These are phyloP conservation scores for Serripes groenlandicus DNA, from an alignment of 2,888 invertebrate species.

Conservation along the genomic window DNA sequence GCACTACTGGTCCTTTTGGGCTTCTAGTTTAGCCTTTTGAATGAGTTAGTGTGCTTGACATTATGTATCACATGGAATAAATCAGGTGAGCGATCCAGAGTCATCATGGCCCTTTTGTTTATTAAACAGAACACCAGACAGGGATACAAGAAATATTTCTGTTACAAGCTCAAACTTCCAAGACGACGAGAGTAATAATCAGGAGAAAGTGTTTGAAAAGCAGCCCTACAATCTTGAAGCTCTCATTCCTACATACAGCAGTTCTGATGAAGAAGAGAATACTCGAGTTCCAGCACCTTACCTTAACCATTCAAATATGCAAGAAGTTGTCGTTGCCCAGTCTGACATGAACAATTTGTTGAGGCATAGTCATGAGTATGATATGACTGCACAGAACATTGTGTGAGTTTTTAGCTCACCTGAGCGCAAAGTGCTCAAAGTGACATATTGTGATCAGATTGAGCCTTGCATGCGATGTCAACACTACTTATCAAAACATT, in stretches of 20 bases:
- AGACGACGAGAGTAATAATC: slow-evolving; percentile 79
- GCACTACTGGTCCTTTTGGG: no score
- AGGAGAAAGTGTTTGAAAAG: slow-evolving; percentile 80
- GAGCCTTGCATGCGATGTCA: no score
- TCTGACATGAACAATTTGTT: slow-evolving; percentile 24
- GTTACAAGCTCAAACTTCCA: slow-evolving; percentile 77
- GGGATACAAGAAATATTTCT: slow-evolving; percentile 25
- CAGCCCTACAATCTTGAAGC: slow-evolving; percentile 65
- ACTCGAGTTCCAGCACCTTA: slow-evolving; percentile 41
- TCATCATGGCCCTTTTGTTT: no score
- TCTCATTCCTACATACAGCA: slow-evolving; percentile 47
- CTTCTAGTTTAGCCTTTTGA: neutral
- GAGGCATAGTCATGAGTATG: slow-evolving; percentile 1
- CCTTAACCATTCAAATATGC: neutral
- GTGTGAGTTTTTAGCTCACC: slow-evolving; percentile 17
- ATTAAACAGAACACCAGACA: slow-evolving; percentile 16
- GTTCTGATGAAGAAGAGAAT: slow-evolving; percentile 73
- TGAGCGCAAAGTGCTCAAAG: no score
- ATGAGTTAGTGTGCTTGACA: neutral
- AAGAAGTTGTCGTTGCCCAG: slow-evolving; percentile 17
- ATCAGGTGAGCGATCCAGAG: no score
- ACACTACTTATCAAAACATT: no score
- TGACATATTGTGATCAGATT: no score
- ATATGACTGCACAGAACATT: slow-evolving; percentile 5
- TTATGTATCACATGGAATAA: no score